Percentiles rank a stretch among this genome's conserved stretches.
phyloP scores from a whole-genome alignment of 1,140 invertebrate species.

The Sesamia nonagrioides region DNA sequence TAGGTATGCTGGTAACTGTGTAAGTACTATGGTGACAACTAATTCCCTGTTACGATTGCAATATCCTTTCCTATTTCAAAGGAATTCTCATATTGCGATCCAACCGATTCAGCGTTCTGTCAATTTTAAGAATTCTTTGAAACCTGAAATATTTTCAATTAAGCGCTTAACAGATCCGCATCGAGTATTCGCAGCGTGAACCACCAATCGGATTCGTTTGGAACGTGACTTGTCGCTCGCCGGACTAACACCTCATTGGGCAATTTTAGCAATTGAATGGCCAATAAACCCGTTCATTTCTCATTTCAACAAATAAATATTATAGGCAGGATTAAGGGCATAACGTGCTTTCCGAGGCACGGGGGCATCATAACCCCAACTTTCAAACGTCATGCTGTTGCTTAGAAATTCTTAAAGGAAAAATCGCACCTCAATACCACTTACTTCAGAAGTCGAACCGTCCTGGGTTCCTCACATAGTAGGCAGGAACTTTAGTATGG shows the following conservation, averaged over 20 bases:
- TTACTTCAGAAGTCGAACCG: too few species aligned
- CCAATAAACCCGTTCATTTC: neutral
- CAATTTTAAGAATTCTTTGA: slow-evolving; percentile 1
- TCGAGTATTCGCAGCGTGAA: slow-evolving; percentile 27
- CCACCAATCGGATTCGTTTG: neutral
- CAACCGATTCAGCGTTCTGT: neutral
- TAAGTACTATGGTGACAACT: neutral
- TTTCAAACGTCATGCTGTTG: too few species aligned
- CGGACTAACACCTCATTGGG: neutral
- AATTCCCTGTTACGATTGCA: neutral
- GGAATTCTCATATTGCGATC: neutral
- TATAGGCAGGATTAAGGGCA: neutral
- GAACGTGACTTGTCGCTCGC: slow-evolving; percentile 10
- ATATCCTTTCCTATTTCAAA: neutral
- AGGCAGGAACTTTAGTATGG: too few species aligned
- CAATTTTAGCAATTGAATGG: slow-evolving; percentile 9
- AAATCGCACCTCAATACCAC: too few species aligned
- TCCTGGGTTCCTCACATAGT: too few species aligned
- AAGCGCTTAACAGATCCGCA: slow-evolving; percentile 9
- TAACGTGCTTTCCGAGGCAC: too few species aligned
- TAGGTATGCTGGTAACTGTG: neutral
- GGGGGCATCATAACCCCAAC: too few species aligned
- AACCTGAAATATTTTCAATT: slow-evolving; percentile 27
- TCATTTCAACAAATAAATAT: neutral
- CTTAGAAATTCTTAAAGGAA: too few species aligned